Percentiles rank a stretch among this genome's conserved stretches.
phyloP scores from a whole-genome alignment of 2,113 vertebrate genomes.

The Hippocampus abdominalis region DNA sequence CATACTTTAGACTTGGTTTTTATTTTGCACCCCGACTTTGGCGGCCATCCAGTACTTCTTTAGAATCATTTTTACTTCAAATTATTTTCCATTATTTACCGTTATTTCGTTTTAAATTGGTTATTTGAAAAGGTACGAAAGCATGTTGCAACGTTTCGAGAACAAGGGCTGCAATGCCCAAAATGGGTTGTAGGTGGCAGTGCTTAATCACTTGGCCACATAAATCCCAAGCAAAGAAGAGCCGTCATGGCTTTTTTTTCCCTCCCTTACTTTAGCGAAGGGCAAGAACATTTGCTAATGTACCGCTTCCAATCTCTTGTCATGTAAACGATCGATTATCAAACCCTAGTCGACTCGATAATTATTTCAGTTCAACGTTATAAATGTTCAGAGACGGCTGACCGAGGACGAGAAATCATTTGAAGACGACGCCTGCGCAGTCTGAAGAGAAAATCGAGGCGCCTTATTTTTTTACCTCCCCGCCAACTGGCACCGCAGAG shows the following conservation, averaged over 20 bases:
- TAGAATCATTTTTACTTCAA: too few species aligned
- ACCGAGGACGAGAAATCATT: neutral
- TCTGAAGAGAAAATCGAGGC: conserved; percentile 29
- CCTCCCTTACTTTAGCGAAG: neutral
- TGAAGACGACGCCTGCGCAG: conserved; percentile 50
- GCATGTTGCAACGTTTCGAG: too few species aligned
- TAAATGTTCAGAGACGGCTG: neutral
- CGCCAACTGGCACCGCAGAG: conserved; percentile 51
- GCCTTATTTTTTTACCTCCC: conserved; percentile 45
- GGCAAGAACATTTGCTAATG: neutral
- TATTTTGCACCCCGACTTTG: neutral
- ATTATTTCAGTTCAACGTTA: neutral
- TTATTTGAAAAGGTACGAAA: too few species aligned
- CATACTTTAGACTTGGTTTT: neutral
- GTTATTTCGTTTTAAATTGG: too few species aligned
- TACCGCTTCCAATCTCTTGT: neutral
- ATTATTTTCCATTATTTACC: too few species aligned
- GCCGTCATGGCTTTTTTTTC: neutral
- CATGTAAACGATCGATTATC: too few species aligned
- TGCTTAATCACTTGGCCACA: neutral
- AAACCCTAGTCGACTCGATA: neutral
- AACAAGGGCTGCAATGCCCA: neutral
- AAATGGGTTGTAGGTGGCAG: neutral
- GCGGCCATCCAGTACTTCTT: too few species aligned
- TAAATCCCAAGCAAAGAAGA: neutral